Evolutionary conservation across 1,140 invertebrate genomes (phyloP).

Genomic region (Trichonephila clavata): DNA sequence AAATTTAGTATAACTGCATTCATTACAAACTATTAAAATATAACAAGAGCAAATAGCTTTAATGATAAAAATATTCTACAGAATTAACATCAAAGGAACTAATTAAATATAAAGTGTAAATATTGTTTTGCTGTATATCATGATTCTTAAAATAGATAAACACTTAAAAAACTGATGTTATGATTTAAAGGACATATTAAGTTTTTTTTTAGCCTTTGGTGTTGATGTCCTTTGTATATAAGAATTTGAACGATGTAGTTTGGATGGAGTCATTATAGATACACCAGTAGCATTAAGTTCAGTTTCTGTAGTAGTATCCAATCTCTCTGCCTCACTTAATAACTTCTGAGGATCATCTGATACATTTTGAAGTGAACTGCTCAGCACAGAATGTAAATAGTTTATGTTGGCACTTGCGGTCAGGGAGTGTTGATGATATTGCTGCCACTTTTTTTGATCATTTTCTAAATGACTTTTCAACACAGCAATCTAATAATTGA

Average conservation of each 20-base stretch:
- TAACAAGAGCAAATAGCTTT: background rate
- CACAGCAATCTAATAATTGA: slow-evolving; percentile 27
- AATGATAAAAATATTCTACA: background rate
- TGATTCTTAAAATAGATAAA: background rate
- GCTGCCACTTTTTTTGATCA: slow-evolving; percentile 56
- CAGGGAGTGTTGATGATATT: slow-evolving; percentile 44
- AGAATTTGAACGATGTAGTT: background rate
- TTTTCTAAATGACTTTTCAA: slow-evolving; percentile 4
- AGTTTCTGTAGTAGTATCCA: slow-evolving; percentile 83
- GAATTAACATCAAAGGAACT: background rate
- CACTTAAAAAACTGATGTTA: slow-evolving; percentile 2
- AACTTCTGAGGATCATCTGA: slow-evolving; percentile 86
- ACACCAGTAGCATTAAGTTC: slow-evolving; percentile 25
- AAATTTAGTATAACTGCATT: background rate
- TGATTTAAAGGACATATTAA: slow-evolving; percentile 44
- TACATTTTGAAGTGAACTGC: slow-evolving; percentile 91
- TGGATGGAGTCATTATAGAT: slow-evolving; percentile 56
- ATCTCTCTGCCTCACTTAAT: slow-evolving; percentile 91
- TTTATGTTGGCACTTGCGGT: slow-evolving; percentile 47
- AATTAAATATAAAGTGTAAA: background rate
- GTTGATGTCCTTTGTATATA: slow-evolving; percentile 49
- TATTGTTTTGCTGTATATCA: background rate
- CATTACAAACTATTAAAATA: background rate
- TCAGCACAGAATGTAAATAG: slow-evolving; percentile 85
- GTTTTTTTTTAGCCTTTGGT: slow-evolving; percentile 43